phyloP scores from a whole-genome alignment of 2,888 invertebrate species.

The Dryadula phaetusa region DNA sequence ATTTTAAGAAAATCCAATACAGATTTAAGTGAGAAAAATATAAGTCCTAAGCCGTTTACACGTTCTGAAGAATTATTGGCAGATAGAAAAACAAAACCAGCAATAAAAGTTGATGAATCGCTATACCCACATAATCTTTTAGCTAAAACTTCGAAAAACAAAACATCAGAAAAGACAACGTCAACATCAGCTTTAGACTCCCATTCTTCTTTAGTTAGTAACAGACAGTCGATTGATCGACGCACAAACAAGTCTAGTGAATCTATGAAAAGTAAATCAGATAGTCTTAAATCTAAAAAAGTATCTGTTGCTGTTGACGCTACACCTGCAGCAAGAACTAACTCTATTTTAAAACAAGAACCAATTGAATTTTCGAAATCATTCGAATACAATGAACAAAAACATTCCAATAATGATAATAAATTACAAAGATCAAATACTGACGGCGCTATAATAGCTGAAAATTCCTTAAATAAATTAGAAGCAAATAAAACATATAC shows the following conservation, averaged over 20 bases:
- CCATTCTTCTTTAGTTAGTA: slow-evolving; percentile 71
- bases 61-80: slow-evolving; percentile 77
- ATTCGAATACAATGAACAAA: slow-evolving; percentile 72
- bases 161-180: slow-evolving; percentile 77
- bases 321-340: slow-evolving; percentile 89
- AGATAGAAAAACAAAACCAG: slow-evolving; percentile 64
- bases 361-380: slow-evolving; percentile 90
- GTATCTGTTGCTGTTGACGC: slow-evolving; percentile 92
- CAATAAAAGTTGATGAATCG: slow-evolving; percentile 53
- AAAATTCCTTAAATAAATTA: slow-evolving; percentile 34
- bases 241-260: slow-evolving; percentile 72
- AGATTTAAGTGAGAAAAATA: slow-evolving; percentile 64
- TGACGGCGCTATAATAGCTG: slow-evolving; percentile 64
- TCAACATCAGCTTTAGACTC: slow-evolving; percentile 78
- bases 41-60: slow-evolving; percentile 66
- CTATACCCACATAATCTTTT: slow-evolving; percentile 54
- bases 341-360: slow-evolving; percentile 89
- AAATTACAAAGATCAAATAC: slow-evolving; percentile 75
- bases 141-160: slow-evolving; percentile 61
- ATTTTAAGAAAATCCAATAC: slow-evolving; percentile 83
- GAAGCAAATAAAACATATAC: slow-evolving; percentile 63
- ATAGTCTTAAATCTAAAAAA: slow-evolving; percentile 84
- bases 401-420: slow-evolving; percentile 64
- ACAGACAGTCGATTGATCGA: slow-evolving; percentile 64
- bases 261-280: slow-evolving; percentile 74